Percentiles rank a stretch among this genome's conserved stretches.
These are phyloP conservation scores for Conger conger DNA, from an alignment of 2,113 vertebrate species.

Conservation along the genomic window DNA sequence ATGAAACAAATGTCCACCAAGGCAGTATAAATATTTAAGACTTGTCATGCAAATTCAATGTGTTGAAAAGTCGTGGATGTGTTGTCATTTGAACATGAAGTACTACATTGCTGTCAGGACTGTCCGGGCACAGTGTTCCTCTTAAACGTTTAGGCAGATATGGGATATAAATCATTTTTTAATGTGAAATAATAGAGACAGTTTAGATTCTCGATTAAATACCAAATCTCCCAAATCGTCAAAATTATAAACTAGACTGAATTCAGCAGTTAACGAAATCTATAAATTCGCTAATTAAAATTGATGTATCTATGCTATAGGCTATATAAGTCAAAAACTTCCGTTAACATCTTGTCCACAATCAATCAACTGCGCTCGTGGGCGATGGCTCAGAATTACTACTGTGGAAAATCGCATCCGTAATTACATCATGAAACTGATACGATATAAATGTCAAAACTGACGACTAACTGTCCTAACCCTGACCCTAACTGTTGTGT, in stretches of 20 bases:
- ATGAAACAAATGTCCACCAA: too few species aligned
- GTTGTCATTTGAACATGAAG: neutral
- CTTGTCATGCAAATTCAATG: neutral
- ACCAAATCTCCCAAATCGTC: too few species aligned
- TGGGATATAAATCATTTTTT: too few species aligned
- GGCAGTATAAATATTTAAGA: neutral
- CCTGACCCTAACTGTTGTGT: too few species aligned
- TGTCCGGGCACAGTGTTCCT: neutral
- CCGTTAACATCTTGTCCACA: slow-evolving; percentile 5
- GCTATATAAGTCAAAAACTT: slow-evolving; percentile 24
- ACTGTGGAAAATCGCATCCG: slow-evolving; percentile 25
- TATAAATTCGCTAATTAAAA: neutral
- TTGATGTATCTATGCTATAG: neutral
- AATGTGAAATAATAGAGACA: too few species aligned
- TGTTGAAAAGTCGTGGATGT: neutral
- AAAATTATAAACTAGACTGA: too few species aligned
- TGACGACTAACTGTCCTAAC: slow-evolving; percentile 15
- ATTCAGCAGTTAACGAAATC: too few species aligned
- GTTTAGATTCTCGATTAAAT: too few species aligned
- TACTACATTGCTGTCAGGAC: neutral
- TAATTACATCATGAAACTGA: slow-evolving; percentile 16
- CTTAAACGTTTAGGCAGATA: too few species aligned
- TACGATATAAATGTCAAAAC: slow-evolving; percentile 28
- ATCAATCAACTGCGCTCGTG: slow-evolving; percentile 8
- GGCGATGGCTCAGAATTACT: slow-evolving; percentile 28